A percentile compares a stretch with the other conserved stretches of the same genome.
Conservation (phyloP, 2,888 invertebrate species). For the Copidosoma aretas region DNA sequence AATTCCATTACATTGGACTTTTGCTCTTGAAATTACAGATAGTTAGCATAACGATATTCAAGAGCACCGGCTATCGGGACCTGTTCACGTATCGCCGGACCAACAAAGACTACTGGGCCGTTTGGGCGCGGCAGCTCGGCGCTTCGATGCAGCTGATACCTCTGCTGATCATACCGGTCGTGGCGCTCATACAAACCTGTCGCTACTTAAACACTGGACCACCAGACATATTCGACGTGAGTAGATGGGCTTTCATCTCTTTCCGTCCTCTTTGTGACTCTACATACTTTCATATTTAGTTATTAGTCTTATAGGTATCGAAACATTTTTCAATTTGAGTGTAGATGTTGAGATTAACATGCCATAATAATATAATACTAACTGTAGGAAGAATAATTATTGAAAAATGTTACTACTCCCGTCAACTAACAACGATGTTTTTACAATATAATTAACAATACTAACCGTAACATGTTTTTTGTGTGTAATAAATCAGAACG, state of each 20-base stretch:
- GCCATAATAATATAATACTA: too few relatives aligned
- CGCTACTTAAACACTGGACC: conserved; percentile 83
- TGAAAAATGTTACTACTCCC: too few relatives aligned
- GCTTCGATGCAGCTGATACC: conserved; percentile 77
- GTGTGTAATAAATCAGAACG: conserved; percentile 51
- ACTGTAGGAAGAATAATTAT: too few relatives aligned
- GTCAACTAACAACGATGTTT: too few relatives aligned
- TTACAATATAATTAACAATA: conserved; percentile 5
- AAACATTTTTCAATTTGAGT: too few relatives aligned
- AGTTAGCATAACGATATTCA: conserved; percentile 74
- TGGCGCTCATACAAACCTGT: conserved; percentile 76
- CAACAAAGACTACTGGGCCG: conserved; percentile 76
- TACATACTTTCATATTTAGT: too few relatives aligned
- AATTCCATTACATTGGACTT: background rate
- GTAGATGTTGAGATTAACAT: too few relatives aligned
- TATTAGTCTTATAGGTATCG: too few relatives aligned
- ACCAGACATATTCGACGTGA: conserved; percentile 86
- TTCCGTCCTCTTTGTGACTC: too few relatives aligned
- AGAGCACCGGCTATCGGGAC: conserved; percentile 72
- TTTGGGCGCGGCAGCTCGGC: conserved; percentile 81
- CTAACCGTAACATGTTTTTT: conserved; percentile 44
- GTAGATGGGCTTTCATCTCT: conserved; percentile 48
- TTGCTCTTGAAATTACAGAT: conserved; percentile 63
- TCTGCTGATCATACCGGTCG: conserved; percentile 75
- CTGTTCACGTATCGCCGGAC: conserved; percentile 72